phyloP scores from a whole-genome alignment of 2,888 invertebrate genomes.

The Aspidiotus rigidus region DNA sequence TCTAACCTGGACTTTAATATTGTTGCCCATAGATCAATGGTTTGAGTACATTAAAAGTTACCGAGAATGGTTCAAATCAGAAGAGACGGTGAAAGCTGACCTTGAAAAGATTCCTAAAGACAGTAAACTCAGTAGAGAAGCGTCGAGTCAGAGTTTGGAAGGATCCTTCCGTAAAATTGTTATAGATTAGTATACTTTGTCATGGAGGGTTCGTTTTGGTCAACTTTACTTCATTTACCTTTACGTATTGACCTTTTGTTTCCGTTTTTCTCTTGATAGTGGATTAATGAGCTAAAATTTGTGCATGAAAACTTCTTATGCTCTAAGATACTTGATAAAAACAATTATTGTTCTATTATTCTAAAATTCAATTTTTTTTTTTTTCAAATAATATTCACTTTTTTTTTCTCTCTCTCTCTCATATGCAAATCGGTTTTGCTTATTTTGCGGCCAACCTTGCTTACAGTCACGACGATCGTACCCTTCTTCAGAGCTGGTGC shows the following conservation, averaged over 20 bases:
- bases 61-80: slow-evolving; percentile 4
- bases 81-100: slow-evolving; percentile 4
- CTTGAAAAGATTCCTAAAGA: slow-evolving; percentile 2
- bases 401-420: too few species aligned
- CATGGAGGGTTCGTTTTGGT: not conserved
- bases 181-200: not conserved
- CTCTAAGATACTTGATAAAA: too few species aligned
- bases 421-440: too few species aligned
- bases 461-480: too few species aligned
- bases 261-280: not conserved
- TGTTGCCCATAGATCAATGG: not conserved
- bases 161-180: not conserved
- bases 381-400: too few species aligned
- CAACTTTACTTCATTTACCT: not conserved
- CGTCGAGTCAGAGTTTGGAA: not conserved
- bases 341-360: too few species aligned
- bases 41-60: not conserved
- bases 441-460: too few species aligned
- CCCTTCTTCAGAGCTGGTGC: too few species aligned
- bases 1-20: too few species aligned
- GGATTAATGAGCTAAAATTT: not conserved
- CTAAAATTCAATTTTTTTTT: too few species aligned
- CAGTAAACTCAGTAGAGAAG: not conserved
- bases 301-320: too few species aligned
- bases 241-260: too few species aligned